A percentile compares a stretch with the other conserved stretches of the same genome.
These are phyloP conservation scores for Baronia brevicornis DNA, from an alignment of 2,888 invertebrate genomes.

Conservation along the genomic window DNA sequence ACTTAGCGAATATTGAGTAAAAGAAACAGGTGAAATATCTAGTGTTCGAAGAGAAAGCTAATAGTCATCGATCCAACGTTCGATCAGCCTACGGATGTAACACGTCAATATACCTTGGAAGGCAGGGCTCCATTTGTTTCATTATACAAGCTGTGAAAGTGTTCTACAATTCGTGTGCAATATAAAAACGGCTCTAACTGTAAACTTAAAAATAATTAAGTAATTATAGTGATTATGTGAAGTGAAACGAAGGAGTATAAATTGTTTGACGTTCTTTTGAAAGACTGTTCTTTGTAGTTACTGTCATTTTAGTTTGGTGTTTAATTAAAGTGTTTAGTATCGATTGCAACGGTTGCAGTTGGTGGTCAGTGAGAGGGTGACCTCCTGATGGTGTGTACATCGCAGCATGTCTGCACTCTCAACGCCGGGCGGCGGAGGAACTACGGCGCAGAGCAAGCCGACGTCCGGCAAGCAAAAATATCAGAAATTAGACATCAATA, in stretches of 20 bases:
- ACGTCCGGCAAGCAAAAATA: constrained; percentile 92
- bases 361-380: constrained; percentile 70
- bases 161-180: constrained; percentile 33
- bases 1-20: constrained; percentile 25
- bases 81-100: constrained; percentile 63
- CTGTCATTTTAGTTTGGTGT: constrained; percentile 26
- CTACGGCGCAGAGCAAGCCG: constrained; percentile 75
- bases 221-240: constrained; percentile 10
- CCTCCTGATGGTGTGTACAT: constrained; percentile 90
- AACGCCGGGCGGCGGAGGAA: constrained; percentile 82
- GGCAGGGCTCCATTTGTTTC: constrained; percentile 60
- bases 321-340: constrained; percentile 29
- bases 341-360: constrained; percentile 58
- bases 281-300: constrained; percentile 32
- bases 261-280: constrained; percentile 25
- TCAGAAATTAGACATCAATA: constrained; percentile 98
- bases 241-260: constrained; percentile 10
- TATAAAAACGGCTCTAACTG: constrained; percentile 18
- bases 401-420: constrained; percentile 98
- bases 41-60: constrained; percentile 29
- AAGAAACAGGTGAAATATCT: constrained; percentile 25
- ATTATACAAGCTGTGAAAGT: constrained; percentile 61
- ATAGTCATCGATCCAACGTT: constrained; percentile 61
- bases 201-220: background rate
- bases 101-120: constrained; percentile 71